Percentiles rank a stretch among this genome's conserved stretches.
Evolutionary conservation across 1,140 invertebrate species (phyloP).

Genomic region (Aphaenogaster ashmeadi): DNA sequence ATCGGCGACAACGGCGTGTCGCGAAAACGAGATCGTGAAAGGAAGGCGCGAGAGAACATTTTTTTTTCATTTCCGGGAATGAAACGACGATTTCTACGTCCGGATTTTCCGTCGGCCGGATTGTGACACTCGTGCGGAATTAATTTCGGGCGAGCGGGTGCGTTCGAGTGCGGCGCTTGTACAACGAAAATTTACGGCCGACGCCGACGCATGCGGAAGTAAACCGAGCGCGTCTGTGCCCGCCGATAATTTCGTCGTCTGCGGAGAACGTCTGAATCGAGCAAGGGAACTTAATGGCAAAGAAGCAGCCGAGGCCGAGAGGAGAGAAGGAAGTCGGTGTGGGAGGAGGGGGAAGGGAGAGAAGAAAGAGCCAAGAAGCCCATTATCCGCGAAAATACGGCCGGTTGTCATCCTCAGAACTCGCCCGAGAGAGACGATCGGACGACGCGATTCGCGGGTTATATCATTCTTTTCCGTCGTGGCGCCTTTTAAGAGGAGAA

Average conservation of each 20-base stretch:
- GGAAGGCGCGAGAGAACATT: background rate
- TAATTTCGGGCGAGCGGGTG: constrained; percentile 46
- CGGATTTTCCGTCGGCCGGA: constrained; percentile 24
- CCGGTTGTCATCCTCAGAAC: constrained; percentile 78
- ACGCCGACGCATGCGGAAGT: constrained; percentile 43
- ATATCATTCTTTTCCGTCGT: constrained; percentile 41
- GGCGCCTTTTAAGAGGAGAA: constrained; percentile 41
- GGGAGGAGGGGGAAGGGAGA: constrained; percentile 10
- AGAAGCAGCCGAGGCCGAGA: constrained; percentile 66
- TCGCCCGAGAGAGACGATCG: constrained; percentile 56
- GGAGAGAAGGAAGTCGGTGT: too few species aligned
- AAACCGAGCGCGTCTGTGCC: background rate
- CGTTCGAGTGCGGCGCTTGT: constrained; percentile 42
- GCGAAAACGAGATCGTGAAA: background rate
- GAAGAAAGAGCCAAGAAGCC: constrained; percentile 68
- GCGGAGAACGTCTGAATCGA: constrained; percentile 67
- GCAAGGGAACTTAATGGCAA: constrained; percentile 68
- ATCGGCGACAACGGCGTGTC: background rate
- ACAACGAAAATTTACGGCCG: constrained; percentile 50
- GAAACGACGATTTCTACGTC: constrained; percentile 15
- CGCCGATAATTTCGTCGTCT: constrained; percentile 74
- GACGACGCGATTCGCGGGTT: constrained; percentile 33
- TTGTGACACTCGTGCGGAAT: constrained; percentile 42
- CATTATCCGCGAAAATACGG: constrained; percentile 80
- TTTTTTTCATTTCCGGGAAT: constrained; percentile 43